Evolutionary conservation across 2,113 vertebrate species (phyloP).

Genomic region (Rhea americana): DNA sequence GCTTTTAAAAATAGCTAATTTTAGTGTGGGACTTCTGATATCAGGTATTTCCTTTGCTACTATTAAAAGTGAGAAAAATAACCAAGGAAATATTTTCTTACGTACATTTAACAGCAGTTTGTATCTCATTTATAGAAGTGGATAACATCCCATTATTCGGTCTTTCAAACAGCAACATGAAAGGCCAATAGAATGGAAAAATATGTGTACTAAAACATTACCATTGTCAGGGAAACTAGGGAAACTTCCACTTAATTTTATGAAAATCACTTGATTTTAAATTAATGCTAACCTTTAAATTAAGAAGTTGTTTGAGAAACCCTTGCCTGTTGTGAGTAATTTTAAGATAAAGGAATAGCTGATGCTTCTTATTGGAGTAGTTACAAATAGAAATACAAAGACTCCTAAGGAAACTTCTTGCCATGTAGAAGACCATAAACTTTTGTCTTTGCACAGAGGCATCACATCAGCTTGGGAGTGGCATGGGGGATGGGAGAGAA

Average conservation of each 20-base stretch:
- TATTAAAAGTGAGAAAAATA: background rate
- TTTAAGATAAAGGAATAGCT: background rate
- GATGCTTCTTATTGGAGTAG: background rate
- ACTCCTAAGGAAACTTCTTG: background rate
- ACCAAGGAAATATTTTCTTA: constrained; percentile 1
- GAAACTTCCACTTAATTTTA: constrained; percentile 4
- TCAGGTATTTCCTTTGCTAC: background rate
- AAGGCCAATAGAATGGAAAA: constrained; percentile 14
- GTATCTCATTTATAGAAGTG: background rate
- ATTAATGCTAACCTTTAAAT: background rate
- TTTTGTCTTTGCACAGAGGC: constrained; percentile 1
- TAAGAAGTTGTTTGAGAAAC: background rate
- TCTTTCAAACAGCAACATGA: background rate
- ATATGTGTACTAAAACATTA: background rate
- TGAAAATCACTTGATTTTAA: background rate
- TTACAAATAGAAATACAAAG: background rate
- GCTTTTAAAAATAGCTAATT: background rate
- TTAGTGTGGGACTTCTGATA: background rate
- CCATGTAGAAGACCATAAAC: background rate
- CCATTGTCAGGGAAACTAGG: background rate
- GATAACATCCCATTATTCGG: background rate
- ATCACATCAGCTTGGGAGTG: background rate
- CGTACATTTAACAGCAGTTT: background rate
- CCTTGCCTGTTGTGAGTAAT: background rate
- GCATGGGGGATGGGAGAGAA: background rate